A percentile compares a stretch with the other conserved stretches of the same genome.
These are phyloP conservation scores for Xestia xanthographa DNA, from an alignment of 2,888 invertebrate genomes.

Conservation along the genomic window DNA sequence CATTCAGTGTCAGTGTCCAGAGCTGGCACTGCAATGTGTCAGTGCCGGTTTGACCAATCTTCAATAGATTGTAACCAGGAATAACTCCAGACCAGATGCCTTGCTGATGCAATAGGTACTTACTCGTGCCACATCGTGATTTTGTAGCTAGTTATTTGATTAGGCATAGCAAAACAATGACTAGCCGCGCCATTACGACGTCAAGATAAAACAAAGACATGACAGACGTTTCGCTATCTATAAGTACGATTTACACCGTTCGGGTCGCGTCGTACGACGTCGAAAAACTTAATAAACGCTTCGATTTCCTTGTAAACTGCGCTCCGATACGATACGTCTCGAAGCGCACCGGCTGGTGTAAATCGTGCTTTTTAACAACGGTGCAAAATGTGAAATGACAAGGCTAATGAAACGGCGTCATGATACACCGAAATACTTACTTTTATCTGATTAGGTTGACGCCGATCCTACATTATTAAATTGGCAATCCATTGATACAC, in stretches of 20 bases:
- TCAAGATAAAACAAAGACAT: not conserved
- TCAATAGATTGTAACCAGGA: no score
- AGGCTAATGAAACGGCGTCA: not conserved
- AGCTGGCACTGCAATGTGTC: no score
- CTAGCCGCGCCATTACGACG: not conserved
- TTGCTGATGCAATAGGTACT: no score
- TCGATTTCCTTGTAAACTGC: not conserved
- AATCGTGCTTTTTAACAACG: not conserved
- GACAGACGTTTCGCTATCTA: not conserved
- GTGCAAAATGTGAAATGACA: not conserved
- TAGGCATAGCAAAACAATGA: not conserved
- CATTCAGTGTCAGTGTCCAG: no score
- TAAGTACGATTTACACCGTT: slow-evolving; percentile 5
- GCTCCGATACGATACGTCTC: not conserved
- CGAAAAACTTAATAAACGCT: not conserved
- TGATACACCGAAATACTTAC: not conserved
- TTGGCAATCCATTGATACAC: not conserved
- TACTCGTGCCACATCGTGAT: not conserved
- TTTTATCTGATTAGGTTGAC: not conserved
- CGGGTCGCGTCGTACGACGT: not conserved
- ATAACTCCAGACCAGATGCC: no score
- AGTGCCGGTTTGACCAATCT: no score
- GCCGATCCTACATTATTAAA: not conserved
- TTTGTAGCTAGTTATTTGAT: not conserved
- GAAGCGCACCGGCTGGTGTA: not conserved